phyloP scores from a whole-genome alignment of 2,797 vertebrate species.

The Aulostomus chinensis region DNA sequence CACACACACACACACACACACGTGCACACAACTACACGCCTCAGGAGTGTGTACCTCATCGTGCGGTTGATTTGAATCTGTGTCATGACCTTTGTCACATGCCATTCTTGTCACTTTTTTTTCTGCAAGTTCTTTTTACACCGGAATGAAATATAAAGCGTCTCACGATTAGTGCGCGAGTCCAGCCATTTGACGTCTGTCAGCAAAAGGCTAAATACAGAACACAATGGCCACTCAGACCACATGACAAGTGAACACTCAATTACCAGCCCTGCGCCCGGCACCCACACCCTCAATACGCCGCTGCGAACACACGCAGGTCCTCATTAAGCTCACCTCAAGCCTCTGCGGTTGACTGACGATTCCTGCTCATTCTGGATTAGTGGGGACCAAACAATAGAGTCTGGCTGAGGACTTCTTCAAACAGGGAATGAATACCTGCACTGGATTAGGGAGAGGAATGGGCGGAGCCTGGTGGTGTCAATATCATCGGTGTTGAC shows the following conservation, averaged over 20 bases:
- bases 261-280: no score
- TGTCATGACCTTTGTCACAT: constrained; percentile 29
- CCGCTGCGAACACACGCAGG: constrained; percentile 7
- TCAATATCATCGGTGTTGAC: constrained; percentile 44
- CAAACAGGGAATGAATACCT: constrained; percentile 24
- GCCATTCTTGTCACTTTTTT: not conserved
- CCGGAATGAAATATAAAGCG: no score
- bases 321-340: constrained; percentile 62
- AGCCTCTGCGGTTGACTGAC: constrained; percentile 7
- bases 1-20: constrained; percentile 4
- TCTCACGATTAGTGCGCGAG: no score
- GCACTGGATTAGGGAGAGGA: constrained; percentile 11
- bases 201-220: no score
- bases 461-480: constrained; percentile 28
- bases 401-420: constrained; percentile 40
- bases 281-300: not conserved
- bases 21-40: not conserved
- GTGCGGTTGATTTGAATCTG: constrained; percentile 5
- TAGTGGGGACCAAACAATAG: constrained; percentile 36
- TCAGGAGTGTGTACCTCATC: not conserved
- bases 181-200: no score
- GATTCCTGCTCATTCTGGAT: constrained; percentile 39
- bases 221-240: no score
- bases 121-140: no score
- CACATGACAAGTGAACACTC: no score